Conservation (phyloP, 2,888 invertebrate genomes). For the Magallana nippona region DNA sequence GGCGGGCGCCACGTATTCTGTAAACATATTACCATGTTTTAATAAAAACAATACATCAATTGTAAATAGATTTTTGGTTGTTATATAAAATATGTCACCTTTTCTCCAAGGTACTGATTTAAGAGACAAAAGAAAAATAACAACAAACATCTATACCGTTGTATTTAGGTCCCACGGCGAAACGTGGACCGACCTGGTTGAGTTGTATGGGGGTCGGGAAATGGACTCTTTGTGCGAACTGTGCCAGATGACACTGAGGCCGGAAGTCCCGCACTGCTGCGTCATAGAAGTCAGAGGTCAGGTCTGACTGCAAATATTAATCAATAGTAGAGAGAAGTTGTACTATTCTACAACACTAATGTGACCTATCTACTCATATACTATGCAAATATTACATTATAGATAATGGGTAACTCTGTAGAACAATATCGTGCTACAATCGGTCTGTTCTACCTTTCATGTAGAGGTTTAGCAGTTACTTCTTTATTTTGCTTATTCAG, state of each 20-base stretch:
- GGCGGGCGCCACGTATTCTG: not conserved
- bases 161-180: conserved; percentile 57
- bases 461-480: too few relatives aligned
- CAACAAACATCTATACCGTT: not conserved
- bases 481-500: too few relatives aligned
- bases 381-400: too few relatives aligned
- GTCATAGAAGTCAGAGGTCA: conserved; percentile 46
- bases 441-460: too few relatives aligned
- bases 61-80: too few relatives aligned
- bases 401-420: too few relatives aligned
- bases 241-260: conserved; percentile 37
- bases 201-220: conserved; percentile 54
- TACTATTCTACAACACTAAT: too few relatives aligned
- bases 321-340: not conserved
- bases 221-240: conserved; percentile 40
- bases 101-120: not conserved
- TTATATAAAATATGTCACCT: not conserved
- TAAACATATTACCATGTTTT: not conserved
- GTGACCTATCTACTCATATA: too few relatives aligned
- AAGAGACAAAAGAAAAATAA: too few relatives aligned
- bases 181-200: conserved; percentile 57
- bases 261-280: conserved; percentile 41
- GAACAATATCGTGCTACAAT: too few relatives aligned
- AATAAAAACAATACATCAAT: too few relatives aligned
- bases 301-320: conserved; percentile 42